Base-by-base conservation (phyloP, 2,797 vertebrate genomes). In the Miichthys miiuy region DNA sequence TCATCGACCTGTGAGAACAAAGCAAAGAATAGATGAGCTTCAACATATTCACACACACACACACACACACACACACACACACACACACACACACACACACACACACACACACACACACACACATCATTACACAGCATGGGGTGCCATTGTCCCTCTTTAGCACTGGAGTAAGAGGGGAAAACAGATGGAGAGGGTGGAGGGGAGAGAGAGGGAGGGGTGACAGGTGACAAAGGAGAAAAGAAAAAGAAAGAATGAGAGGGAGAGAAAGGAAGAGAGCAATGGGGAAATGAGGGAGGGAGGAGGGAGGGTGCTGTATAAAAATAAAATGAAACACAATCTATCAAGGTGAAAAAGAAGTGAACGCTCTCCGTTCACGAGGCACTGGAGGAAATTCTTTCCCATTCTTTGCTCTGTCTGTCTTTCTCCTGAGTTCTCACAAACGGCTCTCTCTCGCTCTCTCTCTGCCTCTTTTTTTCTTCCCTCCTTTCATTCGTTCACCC, bases 1-100 rank as follows among this genome's bases (percentile, higher is more conserved):
- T 99, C 98, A 0, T 99, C 98, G 85, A 99, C 98, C 98, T 99
- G 94, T 83, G 94, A 92, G 86, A 83, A 94, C 91, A 92, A 94
- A 93, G 87, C 89, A 79, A 80, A 86, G 87, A 89, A 86, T 76
- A 78, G 80, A 91, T 90, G 86, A 93, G 91, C 81, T 84, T 69
- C 44, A 63, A 87, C 84, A 88, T 82, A 89, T 85, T 81, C 76
- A 80, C 68, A 72, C 56, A 47, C 48, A 70, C 73, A 38, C 34
- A 8, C 30, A 34, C 30, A 51, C 68, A 63, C 79, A 85, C 68
- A 58, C 55, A 64, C 65, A 52, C 52, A 75, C 79, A 68, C 78
- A 64, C 75, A 80, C 79, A 72, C 69, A 84, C 85, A 38, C 34
- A 8, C 30, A 34, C 30, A 51, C 68, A 63, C 79, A 85, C 68